A percentile compares a stretch with the other conserved stretches of the same genome.
Conservation (phyloP, 2,113 vertebrate genomes). For the Zosterops hypoxanthus region DNA sequence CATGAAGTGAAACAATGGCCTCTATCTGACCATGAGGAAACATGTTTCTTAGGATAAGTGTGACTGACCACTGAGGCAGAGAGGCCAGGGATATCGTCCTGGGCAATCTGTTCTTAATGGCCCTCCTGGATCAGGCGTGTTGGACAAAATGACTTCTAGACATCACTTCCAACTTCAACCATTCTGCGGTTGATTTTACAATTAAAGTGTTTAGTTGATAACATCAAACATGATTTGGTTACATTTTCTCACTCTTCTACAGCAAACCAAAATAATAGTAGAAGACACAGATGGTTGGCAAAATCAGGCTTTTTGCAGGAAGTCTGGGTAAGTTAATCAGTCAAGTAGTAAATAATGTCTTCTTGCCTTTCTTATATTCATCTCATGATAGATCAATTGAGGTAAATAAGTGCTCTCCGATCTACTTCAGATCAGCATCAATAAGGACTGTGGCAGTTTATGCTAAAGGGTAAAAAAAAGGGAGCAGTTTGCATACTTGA, state of each 20-base stretch:
- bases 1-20: neutral
- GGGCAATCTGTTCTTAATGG: accelerated
- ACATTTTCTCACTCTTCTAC: neutral
- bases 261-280: neutral
- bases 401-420: neutral
- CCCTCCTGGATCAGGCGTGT: neutral
- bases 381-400: neutral
- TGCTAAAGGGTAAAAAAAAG: neutral
- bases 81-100: neutral
- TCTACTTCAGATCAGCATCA: neutral
- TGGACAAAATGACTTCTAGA: neutral
- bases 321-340: neutral
- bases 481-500: neutral
- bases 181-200: neutral
- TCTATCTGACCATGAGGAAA: neutral
- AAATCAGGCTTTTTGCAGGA: neutral
- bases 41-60: neutral
- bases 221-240: neutral
- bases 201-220: neutral
- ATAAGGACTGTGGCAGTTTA: neutral
- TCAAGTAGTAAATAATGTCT: neutral
- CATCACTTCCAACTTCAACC: neutral
- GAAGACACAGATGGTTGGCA: neutral
- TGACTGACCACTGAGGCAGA: neutral
- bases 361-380: neutral